Conservation (phyloP, 2,888 invertebrate genomes). For the Phymatocera aterrima region DNA sequence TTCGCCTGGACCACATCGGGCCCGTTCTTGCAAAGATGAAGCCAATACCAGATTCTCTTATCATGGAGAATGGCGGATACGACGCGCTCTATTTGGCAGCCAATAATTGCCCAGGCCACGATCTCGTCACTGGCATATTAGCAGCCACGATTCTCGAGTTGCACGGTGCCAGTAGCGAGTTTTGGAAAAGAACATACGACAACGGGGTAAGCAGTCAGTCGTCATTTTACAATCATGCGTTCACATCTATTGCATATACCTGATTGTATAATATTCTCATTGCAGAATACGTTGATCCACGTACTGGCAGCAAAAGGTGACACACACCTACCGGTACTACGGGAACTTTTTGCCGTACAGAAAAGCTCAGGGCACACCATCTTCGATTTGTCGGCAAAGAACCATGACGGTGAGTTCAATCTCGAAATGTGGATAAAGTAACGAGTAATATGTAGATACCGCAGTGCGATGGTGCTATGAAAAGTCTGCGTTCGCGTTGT, state of each 20-base stretch:
- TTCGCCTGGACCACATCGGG: conserved; percentile 62
- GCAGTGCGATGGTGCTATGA: neutral
- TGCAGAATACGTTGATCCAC: conserved; percentile 66
- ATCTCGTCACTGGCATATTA: conserved; percentile 66
- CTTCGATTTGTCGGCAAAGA: conserved; percentile 65
- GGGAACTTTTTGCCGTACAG: conserved; percentile 61
- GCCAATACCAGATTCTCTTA: conserved; percentile 55
- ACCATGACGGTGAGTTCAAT: conserved; percentile 63
- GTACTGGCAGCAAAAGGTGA: conserved; percentile 64
- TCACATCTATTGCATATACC: neutral
- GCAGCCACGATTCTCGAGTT: conserved; percentile 60
- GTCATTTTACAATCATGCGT: neutral
- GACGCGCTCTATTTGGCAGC: conserved; percentile 69
- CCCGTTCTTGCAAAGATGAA: conserved; percentile 66
- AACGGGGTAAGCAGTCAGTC: conserved; percentile 56
- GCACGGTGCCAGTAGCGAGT: conserved; percentile 62
- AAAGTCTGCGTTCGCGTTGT: neutral
- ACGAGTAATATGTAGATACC: neutral
- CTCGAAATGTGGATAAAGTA: neutral
- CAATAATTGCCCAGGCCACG: conserved; percentile 62
- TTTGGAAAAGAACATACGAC: conserved; percentile 62
- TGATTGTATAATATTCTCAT: neutral
- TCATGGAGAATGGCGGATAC: conserved; percentile 60
- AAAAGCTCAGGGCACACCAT: conserved; percentile 24
- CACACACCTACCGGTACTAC: conserved; percentile 59